Conservation (phyloP, 1,140 invertebrate species). For the Matsumurasca onukii region DNA sequence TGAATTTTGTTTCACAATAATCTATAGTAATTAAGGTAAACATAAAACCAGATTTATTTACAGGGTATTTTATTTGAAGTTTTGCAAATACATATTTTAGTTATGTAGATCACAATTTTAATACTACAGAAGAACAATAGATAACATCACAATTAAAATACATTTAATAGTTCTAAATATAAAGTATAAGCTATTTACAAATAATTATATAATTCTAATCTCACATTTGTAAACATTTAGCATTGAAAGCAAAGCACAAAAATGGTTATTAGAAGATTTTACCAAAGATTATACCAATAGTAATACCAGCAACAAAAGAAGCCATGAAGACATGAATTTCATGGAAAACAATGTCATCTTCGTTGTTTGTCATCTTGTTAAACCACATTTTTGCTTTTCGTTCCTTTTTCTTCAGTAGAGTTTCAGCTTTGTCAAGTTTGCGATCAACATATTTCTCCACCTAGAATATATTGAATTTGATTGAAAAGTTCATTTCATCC, state of each 20-base stretch:
- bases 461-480: conserved; percentile 48
- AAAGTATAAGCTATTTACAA: conserved; percentile 1
- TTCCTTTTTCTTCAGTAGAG: conserved; percentile 65
- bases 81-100: too few relatives aligned
- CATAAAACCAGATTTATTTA: too few relatives aligned
- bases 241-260: background rate
- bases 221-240: background rate
- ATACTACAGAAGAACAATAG: too few relatives aligned
- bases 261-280: conserved; percentile 26
- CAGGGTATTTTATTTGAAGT: too few relatives aligned
- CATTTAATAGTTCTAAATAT: too few relatives aligned
- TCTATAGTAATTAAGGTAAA: too few relatives aligned
- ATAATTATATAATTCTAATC: background rate
- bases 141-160: background rate
- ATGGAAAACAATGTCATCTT: conserved; percentile 60
- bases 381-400: conserved; percentile 70
- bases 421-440: conserved; percentile 75
- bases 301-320: conserved; percentile 70
- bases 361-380: conserved; percentile 56
- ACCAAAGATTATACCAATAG: conserved; percentile 58
- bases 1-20: too few relatives aligned
- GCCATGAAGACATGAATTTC: conserved; percentile 74
- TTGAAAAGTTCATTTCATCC: too few relatives aligned
- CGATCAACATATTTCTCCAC: conserved; percentile 73
- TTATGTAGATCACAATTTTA: too few relatives aligned